Conservation (phyloP, 2,113 vertebrate species). For the Hystrix cristata region DNA sequence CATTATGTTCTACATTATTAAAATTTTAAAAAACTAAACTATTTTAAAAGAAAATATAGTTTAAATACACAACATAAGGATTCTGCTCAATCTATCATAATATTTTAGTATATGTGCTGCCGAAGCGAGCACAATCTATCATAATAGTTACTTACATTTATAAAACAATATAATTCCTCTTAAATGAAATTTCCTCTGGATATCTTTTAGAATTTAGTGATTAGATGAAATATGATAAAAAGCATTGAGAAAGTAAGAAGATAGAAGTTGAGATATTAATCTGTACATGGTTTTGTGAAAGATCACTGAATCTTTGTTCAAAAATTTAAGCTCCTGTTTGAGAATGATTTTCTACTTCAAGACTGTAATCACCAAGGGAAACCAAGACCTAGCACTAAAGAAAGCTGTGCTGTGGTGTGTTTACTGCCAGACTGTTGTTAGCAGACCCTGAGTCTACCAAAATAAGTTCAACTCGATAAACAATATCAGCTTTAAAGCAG, state of each 20-base stretch:
- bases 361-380: constrained; percentile 34
- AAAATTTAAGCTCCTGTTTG: constrained; percentile 41
- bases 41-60: background rate
- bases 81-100: background rate
- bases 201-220: background rate
- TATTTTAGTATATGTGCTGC: background rate
- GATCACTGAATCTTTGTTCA: constrained; percentile 53
- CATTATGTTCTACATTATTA: background rate
- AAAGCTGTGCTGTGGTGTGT: background rate
- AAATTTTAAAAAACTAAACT: background rate
- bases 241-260: background rate
- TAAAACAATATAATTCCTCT: background rate
- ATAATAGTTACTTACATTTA: background rate
- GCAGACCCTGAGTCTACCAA: constrained; percentile 30
- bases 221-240: background rate
- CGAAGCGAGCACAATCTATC: background rate
- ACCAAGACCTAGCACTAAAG: constrained; percentile 11
- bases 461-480: background rate
- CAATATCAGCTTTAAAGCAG: background rate
- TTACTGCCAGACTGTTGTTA: constrained; percentile 7
- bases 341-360: constrained; percentile 71
- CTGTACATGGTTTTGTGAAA: background rate
- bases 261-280: constrained; percentile 4
- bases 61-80: background rate
- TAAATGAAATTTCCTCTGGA: constrained; percentile 15